These are phyloP conservation scores for Ochropacha duplaris DNA, from an alignment of 2,888 invertebrate species.

Conservation along the genomic window DNA sequence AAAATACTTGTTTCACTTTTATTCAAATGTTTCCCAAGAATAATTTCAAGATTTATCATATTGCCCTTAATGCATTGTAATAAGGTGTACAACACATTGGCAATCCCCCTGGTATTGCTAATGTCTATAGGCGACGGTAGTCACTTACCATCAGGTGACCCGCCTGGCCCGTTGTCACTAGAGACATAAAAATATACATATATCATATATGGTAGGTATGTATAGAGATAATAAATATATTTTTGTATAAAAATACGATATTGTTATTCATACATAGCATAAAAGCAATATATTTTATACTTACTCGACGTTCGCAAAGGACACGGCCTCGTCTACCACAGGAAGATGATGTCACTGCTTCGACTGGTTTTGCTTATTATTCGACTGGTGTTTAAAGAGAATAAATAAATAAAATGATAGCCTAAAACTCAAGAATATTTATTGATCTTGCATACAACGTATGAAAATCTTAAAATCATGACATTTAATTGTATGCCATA, in stretches of 20 bases:
- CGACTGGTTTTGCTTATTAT: conserved; percentile 78
- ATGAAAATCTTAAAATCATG: neutral
- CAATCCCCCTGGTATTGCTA: too few relatives aligned
- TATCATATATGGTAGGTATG: too few relatives aligned
- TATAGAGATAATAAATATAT: neutral
- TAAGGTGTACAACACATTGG: too few relatives aligned
- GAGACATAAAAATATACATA: too few relatives aligned
- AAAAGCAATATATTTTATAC: conserved; percentile 27
- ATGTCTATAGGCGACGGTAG: too few relatives aligned
- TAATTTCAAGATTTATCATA: too few relatives aligned
- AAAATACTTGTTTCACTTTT: too few relatives aligned
- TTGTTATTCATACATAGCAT: conserved; percentile 10
- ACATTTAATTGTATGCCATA: too few relatives aligned
- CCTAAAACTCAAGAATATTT: conserved; percentile 20
- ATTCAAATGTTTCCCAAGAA: too few relatives aligned
- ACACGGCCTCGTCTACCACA: conserved; percentile 68
- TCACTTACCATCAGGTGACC: too few relatives aligned
- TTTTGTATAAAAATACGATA: conserved; percentile 3
- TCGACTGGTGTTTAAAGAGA: conserved; percentile 62
- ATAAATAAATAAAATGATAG: conserved; percentile 49
- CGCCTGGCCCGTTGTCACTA: too few relatives aligned
- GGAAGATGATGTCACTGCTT: conserved; percentile 79
- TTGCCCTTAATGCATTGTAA: too few relatives aligned
- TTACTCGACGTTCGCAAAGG: conserved; percentile 61
- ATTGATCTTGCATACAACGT: conserved; percentile 5